Conservation (phyloP, 2,113 vertebrate species). For the Neolamprologus tretocephalus region DNA sequence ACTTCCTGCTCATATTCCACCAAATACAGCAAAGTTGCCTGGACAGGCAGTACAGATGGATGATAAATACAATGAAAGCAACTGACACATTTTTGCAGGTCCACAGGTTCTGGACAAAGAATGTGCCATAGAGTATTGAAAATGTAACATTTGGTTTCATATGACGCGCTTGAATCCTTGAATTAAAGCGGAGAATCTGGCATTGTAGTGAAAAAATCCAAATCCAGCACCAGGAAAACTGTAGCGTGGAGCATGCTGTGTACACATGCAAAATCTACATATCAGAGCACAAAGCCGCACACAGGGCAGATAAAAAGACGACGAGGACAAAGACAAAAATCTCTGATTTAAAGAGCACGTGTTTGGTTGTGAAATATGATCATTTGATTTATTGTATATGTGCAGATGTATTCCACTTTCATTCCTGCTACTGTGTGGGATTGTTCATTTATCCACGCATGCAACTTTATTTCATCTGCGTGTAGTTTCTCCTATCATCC, state of each 20-base stretch:
- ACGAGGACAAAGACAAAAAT: neutral
- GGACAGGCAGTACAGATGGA: neutral
- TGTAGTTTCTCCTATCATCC: neutral
- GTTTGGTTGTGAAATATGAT: neutral
- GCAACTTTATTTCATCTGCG: neutral
- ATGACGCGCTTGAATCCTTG: neutral
- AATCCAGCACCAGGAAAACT: neutral
- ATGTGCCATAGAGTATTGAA: neutral
- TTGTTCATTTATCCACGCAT: neutral
- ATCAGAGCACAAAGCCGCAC: neutral
- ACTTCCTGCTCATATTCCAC: neutral
- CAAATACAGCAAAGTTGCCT: neutral
- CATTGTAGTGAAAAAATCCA: neutral
- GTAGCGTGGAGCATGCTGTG: fast-evolving
- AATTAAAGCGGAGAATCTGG: neutral
- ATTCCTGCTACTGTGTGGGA: neutral
- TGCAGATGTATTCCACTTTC: neutral
- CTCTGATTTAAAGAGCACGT: neutral
- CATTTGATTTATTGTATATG: neutral
- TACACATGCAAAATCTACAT: neutral
- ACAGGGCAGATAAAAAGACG: neutral
- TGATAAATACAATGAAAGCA: neutral
- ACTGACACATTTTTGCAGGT: neutral
- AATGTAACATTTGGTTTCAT: neutral
- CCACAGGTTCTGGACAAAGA: neutral